A percentile compares a stretch with the other conserved stretches of the same genome.
phyloP scores from a whole-genome alignment of 2,113 vertebrate species.

The Trinectes maculatus region DNA sequence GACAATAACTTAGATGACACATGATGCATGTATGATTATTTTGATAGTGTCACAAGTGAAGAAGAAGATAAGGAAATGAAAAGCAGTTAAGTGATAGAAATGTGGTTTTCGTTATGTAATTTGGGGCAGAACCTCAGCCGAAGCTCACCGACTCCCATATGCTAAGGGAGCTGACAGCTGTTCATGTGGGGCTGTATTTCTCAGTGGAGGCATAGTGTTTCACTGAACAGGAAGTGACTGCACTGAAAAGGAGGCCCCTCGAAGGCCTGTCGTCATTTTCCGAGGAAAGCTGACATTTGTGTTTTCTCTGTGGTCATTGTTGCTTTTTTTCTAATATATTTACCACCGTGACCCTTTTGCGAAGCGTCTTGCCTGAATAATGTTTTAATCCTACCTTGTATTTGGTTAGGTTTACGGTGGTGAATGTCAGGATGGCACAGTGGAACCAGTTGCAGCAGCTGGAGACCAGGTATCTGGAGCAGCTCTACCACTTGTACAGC shows the following conservation, averaged over 20 bases:
- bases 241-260: slow-evolving; percentile 12
- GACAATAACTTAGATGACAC: too few relatives aligned
- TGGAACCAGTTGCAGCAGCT: slow-evolving; percentile 99
- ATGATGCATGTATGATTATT: too few relatives aligned
- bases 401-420: slow-evolving; percentile 29
- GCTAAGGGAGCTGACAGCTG: slow-evolving; percentile 40
- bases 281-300: slow-evolving; percentile 30
- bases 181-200: slow-evolving; percentile 33
- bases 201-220: slow-evolving; percentile 32
- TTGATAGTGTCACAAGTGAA: too few relatives aligned
- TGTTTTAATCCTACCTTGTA: neutral
- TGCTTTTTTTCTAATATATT: neutral
- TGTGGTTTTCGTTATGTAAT: slow-evolving; percentile 7
- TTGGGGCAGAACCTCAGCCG: neutral
- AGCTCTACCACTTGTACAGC: slow-evolving; percentile 97
- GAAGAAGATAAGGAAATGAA: too few relatives aligned
- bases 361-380: neutral
- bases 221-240: slow-evolving; percentile 65
- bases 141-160: slow-evolving; percentile 18
- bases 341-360: neutral
- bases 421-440: slow-evolving; percentile 89
- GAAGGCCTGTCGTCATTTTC: slow-evolving; percentile 21
- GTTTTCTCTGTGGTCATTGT: slow-evolving; percentile 11
- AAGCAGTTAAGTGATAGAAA: slow-evolving; percentile 26
- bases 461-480: slow-evolving; percentile 96